phyloP scores from a whole-genome alignment of 2,888 invertebrate species.

The Lamellibrachia columna region DNA sequence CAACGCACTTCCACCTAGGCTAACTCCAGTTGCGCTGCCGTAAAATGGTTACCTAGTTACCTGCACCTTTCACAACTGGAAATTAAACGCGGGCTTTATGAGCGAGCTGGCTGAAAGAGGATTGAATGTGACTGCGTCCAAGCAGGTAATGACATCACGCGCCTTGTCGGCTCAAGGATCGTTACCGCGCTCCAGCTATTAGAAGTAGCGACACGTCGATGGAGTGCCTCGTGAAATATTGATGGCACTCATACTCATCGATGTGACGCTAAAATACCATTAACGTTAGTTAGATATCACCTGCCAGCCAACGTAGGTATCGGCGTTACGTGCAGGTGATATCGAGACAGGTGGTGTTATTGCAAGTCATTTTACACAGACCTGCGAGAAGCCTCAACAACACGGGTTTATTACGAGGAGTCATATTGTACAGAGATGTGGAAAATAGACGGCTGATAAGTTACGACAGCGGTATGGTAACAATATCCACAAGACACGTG shows the following conservation, averaged over 20 bases:
- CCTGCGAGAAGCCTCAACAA: not conserved
- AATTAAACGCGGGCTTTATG: not conserved
- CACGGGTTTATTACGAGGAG: too few relatives aligned
- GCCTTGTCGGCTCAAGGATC: not conserved
- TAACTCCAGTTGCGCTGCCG: too few relatives aligned
- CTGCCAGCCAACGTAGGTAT: not conserved
- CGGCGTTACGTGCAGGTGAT: not conserved
- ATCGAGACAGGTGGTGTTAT: not conserved
- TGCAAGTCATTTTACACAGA: not conserved
- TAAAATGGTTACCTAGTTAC: too few relatives aligned
- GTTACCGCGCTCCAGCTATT: not conserved
- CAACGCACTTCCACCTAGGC: too few relatives aligned
- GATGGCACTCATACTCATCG: not conserved
- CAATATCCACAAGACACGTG: not conserved
- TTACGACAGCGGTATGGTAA: too few relatives aligned
- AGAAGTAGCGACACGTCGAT: not conserved
- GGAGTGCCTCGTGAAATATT: constrained; percentile 12
- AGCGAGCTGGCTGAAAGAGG: not conserved
- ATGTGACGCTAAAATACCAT: not conserved
- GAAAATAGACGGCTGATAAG: too few relatives aligned
- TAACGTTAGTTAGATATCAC: not conserved
- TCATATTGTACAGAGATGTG: too few relatives aligned
- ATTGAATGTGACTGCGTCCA: not conserved
- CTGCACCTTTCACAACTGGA: not conserved
- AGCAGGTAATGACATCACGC: not conserved